phyloP scores from a whole-genome alignment of 2,797 vertebrate genomes.

The Paedocypris micromegethes region DNA sequence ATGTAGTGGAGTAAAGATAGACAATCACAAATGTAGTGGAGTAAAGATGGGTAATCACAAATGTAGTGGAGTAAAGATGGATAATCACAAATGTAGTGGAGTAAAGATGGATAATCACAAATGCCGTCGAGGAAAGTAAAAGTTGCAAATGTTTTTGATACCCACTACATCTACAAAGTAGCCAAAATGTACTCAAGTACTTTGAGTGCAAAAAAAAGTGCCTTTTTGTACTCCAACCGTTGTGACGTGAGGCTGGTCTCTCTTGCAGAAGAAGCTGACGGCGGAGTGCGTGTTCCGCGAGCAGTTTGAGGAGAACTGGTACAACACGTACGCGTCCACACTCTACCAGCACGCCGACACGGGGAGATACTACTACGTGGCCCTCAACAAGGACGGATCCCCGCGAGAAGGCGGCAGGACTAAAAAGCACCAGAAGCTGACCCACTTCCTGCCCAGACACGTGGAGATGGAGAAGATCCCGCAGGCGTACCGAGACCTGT shows the following conservation, averaged over 20 bases:
- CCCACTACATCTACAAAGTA: too few species aligned
- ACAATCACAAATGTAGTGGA: too few species aligned
- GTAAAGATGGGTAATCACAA: too few species aligned
- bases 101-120: too few species aligned
- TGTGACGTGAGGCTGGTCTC: background rate
- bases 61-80: too few species aligned
- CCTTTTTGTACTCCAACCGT: too few species aligned
- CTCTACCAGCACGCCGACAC: slow-evolving; percentile 92
- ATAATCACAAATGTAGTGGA: too few species aligned
- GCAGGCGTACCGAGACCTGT: slow-evolving; percentile 86
- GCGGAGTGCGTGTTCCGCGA: slow-evolving; percentile 96
- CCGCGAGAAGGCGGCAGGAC: slow-evolving; percentile 93
- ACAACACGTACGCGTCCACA: slow-evolving; percentile 97
- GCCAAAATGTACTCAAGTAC: too few species aligned
- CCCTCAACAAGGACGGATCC: slow-evolving; percentile 96
- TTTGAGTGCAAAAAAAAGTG: too few species aligned
- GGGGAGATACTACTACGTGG: slow-evolving; percentile 91
- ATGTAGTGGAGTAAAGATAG: too few species aligned
- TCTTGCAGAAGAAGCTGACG: slow-evolving; percentile 90
- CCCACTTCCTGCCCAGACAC: slow-evolving; percentile 91
- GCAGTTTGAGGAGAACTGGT: slow-evolving; percentile 99
- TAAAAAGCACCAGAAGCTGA: slow-evolving; percentile 97
- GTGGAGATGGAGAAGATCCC: slow-evolving; percentile 96
- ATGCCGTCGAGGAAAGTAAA: too few species aligned
- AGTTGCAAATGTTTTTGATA: too few species aligned